Evolutionary conservation across 2,888 invertebrate genomes (phyloP).

Genomic region (Tribolium freemani): DNA sequence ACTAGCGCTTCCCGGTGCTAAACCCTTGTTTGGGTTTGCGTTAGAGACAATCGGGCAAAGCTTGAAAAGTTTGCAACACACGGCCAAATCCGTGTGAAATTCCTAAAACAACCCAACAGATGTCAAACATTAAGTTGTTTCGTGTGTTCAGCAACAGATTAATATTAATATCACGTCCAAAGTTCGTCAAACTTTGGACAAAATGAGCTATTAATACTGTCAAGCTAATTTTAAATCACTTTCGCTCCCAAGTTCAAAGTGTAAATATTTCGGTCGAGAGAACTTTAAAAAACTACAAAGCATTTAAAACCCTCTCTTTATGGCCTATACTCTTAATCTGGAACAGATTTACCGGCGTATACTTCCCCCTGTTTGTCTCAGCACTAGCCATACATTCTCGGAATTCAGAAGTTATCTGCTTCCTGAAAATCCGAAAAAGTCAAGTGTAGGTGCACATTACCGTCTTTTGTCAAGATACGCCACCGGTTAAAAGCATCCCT

Average conservation of each 20-base stretch:
- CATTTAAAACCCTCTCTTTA: not conserved
- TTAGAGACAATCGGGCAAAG: conserved; percentile 1
- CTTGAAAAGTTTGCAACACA: conserved; percentile 8
- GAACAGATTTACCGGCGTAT: conserved; percentile 12
- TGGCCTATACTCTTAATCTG: conserved; percentile 4
- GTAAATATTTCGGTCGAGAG: not conserved
- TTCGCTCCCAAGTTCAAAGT: not conserved
- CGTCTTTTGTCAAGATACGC: conserved; percentile 36
- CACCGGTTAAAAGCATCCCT: conserved; percentile 24
- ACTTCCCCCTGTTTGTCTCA: conserved; percentile 19
- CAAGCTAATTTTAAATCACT: conserved; percentile 32
- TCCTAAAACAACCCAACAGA: conserved; percentile 33
- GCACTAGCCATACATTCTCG: conserved; percentile 15
- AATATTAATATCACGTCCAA: conserved; percentile 35
- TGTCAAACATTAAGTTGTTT: conserved; percentile 31
- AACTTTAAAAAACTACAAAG: not conserved
- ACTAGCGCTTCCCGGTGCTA: not conserved
- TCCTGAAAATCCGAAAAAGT: conserved; percentile 21
- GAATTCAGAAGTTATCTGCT: conserved; percentile 29
- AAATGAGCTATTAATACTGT: conserved; percentile 22
- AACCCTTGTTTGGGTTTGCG: not conserved
- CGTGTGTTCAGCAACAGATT: conserved; percentile 7
- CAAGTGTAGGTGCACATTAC: conserved; percentile 32
- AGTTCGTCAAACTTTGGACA: conserved; percentile 22
- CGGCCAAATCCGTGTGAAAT: conserved; percentile 23